Percentiles rank a stretch among this genome's conserved stretches.
Evolutionary conservation across 2,888 invertebrate genomes (phyloP).

Genomic region (Thyatira batis): DNA sequence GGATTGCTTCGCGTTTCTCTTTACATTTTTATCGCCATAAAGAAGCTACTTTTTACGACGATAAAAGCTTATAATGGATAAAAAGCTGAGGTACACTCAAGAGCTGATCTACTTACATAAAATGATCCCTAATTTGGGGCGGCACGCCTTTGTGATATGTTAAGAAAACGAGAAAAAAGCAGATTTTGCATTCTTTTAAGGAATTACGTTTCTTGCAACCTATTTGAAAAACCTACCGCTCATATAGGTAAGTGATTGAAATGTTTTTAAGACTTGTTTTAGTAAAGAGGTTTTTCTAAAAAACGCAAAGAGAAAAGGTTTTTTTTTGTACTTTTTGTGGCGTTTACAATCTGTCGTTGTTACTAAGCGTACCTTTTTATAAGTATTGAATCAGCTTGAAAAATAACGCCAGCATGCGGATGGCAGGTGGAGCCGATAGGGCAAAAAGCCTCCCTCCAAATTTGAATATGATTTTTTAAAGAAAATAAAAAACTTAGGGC

Average conservation of each 20-base stretch:
- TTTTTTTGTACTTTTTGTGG: neutral
- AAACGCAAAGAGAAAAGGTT: too few relatives aligned
- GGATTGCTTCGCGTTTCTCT: neutral
- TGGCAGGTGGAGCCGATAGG: constrained; percentile 54
- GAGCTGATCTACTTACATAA: constrained; percentile 43
- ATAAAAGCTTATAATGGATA: neutral
- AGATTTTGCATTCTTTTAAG: neutral
- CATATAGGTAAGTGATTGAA: neutral
- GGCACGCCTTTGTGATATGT: constrained; percentile 3
- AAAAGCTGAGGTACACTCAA: constrained; percentile 1
- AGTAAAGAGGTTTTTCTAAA: neutral
- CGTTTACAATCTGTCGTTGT: neutral
- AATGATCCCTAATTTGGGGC: constrained; percentile 36
- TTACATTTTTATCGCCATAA: neutral
- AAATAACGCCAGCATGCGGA: constrained; percentile 2
- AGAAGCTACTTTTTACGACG: neutral
- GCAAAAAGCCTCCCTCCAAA: constrained; percentile 54
- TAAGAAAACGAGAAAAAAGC: neutral
- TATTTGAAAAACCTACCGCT: neutral
- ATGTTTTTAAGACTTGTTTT: neutral
- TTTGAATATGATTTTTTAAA: constrained; percentile 60
- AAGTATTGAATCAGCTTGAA: neutral
- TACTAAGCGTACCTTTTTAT: neutral
- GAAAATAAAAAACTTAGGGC: constrained; percentile 18
- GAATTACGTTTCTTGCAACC: neutral